Conservation (phyloP, 2,113 vertebrate genomes). For the Vicugna pacos region DNA sequence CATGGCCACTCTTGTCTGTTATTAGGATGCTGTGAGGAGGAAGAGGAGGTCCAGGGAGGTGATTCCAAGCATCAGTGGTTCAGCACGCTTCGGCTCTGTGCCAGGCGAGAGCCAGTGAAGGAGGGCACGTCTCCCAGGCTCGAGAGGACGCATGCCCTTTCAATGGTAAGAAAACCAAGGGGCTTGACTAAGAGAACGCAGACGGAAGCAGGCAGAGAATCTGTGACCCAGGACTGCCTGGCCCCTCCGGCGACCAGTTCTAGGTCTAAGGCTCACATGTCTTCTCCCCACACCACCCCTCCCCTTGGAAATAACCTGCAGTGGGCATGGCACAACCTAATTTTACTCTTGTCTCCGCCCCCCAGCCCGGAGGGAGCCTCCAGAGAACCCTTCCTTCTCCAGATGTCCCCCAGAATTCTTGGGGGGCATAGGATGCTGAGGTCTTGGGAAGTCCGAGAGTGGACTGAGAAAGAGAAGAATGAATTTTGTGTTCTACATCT, state of each 20-base stretch:
- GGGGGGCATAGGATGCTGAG: background rate
- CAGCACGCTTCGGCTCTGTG: background rate
- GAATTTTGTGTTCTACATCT: background rate
- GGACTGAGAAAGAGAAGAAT: background rate
- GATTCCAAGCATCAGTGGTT: background rate
- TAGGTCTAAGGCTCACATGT: background rate
- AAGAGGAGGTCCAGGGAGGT: background rate
- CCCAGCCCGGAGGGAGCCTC: background rate
- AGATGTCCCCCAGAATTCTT: background rate
- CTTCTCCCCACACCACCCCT: accelerated
- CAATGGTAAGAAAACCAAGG: background rate
- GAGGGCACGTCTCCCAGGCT: background rate
- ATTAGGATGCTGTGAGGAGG: background rate
- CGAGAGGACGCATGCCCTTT: too few relatives aligned
- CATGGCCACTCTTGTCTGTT: background rate
- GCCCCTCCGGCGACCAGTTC: background rate
- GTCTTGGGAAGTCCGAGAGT: background rate
- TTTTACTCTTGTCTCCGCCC: background rate
- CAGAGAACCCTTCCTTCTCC: background rate
- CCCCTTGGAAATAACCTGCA: background rate
- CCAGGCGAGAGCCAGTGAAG: accelerated
- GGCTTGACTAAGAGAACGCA: background rate
- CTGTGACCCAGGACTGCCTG: background rate
- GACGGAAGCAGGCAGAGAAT: background rate
- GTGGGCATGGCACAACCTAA: background rate